These are phyloP conservation scores for Pelosia muscerda DNA, from an alignment of 2,888 invertebrate species.

Conservation along the genomic window DNA sequence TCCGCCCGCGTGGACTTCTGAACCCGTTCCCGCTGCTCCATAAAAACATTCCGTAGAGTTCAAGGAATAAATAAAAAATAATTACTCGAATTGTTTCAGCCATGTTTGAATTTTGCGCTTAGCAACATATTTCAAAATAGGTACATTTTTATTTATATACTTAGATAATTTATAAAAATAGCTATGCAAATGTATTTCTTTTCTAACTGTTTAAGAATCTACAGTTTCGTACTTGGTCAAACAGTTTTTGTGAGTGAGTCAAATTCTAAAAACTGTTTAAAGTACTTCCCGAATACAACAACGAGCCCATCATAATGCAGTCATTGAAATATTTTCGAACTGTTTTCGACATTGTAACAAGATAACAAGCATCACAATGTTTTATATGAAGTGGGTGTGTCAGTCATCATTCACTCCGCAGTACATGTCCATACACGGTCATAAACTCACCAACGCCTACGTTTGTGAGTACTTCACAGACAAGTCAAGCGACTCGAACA, in stretches of 20 bases:
- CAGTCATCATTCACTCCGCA: constrained; percentile 62
- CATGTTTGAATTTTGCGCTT: too few species aligned
- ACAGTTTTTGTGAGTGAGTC: not conserved
- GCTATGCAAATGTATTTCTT: too few species aligned
- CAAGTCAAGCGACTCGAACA: constrained; percentile 47
- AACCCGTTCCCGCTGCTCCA: too few species aligned
- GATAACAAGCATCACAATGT: constrained; percentile 54
- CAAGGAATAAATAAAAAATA: too few species aligned
- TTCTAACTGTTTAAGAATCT: too few species aligned
- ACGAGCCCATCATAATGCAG: constrained; percentile 16
- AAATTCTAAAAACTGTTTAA: not conserved
- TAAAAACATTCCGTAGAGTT: too few species aligned
- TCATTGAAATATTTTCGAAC: constrained; percentile 40
- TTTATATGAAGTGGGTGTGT: constrained; percentile 61
- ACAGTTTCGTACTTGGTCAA: not conserved
- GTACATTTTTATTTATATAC: too few species aligned
- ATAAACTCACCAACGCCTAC: constrained; percentile 60
- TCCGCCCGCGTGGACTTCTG: too few species aligned
- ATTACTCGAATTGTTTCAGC: too few species aligned
- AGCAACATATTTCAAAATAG: too few species aligned
- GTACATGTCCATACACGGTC: constrained; percentile 57
- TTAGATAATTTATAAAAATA: too few species aligned
- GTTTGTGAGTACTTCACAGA: constrained; percentile 52
- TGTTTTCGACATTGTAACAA: constrained; percentile 36
- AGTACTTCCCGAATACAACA: constrained; percentile 6